Conservation (phyloP, 2,888 invertebrate genomes). For the Chalcis sispes region DNA sequence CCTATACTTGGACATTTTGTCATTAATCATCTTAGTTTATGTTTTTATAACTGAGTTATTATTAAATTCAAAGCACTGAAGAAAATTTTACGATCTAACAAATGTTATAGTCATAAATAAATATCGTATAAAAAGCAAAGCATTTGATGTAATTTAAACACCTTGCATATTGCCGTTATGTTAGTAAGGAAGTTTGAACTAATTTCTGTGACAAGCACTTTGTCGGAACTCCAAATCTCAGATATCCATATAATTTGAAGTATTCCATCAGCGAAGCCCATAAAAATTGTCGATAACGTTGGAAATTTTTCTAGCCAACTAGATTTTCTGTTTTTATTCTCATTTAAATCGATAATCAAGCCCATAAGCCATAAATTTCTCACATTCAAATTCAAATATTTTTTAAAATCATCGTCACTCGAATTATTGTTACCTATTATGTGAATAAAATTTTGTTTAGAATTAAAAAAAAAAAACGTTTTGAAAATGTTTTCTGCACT, state of each 20-base stretch:
- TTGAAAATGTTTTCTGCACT: too few relatives aligned
- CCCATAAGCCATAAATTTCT: slow-evolving; percentile 23
- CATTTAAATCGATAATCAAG: background rate
- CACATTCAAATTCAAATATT: slow-evolving; percentile 7
- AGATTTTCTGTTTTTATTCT: background rate
- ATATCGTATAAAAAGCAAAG: too few relatives aligned
- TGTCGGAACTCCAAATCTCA: background rate
- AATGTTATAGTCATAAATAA: too few relatives aligned
- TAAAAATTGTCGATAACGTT: background rate
- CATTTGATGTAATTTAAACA: background rate
- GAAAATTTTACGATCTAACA: too few relatives aligned
- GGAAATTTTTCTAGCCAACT: slow-evolving; percentile 5
- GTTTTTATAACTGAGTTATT: too few relatives aligned
- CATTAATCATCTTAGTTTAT: too few relatives aligned
- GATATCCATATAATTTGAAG: slow-evolving; percentile 5
- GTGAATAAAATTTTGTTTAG: too few relatives aligned
- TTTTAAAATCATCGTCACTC: background rate
- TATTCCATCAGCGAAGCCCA: background rate
- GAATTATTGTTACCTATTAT: background rate
- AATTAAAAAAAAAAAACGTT: too few relatives aligned
- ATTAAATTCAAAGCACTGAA: too few relatives aligned
- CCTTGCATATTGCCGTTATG: slow-evolving; percentile 18
- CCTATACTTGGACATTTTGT: too few relatives aligned
- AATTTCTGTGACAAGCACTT: slow-evolving; percentile 8
- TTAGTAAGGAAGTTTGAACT: slow-evolving; percentile 13